These are phyloP conservation scores for Lacerta viridis DNA, from an alignment of 2,797 vertebrate species.

Conservation along the genomic window DNA sequence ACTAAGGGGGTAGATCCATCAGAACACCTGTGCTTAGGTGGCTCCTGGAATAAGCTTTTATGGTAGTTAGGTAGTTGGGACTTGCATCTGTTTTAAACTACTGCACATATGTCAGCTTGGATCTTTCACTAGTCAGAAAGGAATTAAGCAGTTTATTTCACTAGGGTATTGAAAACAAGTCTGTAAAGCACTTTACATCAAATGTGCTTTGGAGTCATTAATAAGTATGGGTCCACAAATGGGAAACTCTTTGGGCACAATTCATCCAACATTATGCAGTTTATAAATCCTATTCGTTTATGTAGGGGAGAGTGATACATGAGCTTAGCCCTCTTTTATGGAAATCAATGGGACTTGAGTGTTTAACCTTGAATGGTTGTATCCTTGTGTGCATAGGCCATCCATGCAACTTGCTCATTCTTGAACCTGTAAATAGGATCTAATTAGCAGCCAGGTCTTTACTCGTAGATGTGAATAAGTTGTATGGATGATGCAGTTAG, in stretches of 20 bases:
- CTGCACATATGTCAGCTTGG: neutral
- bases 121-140: neutral
- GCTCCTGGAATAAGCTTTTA: neutral
- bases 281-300: neutral
- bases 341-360: neutral
- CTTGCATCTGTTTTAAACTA: neutral
- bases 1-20: neutral
- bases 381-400: slow-evolving; percentile 4
- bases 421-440: neutral
- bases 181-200: neutral
- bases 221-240: neutral
- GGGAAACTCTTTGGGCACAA: neutral
- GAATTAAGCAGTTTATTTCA: neutral
- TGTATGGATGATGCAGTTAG: neutral
- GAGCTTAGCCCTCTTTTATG: neutral
- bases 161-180: neutral
- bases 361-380: neutral
- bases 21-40: neutral
- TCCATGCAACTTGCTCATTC: neutral
- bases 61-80: neutral
- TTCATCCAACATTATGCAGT: neutral
- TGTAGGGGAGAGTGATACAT: neutral
- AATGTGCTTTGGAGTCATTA: neutral
- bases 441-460: neutral
- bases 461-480: neutral